Evolutionary conservation across 2,888 invertebrate genomes (phyloP), one percentile per base, ranked within the genome.

Genomic region (Ectobius pallidus): DNA sequence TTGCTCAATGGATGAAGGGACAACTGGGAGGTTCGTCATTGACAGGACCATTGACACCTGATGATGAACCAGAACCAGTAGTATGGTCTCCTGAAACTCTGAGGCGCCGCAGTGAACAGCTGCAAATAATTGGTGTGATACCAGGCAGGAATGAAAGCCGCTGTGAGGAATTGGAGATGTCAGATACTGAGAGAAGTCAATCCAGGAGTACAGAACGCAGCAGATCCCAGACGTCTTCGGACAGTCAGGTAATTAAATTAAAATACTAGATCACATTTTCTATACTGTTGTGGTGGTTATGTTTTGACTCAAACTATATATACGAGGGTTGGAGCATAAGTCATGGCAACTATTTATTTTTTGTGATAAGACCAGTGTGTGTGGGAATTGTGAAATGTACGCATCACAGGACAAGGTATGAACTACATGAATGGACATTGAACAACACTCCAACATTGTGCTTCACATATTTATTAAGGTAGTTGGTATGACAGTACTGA

Each of bases 1-100:
- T 93, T 76, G 92, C 92, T 76, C 89, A 91, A 79, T 93, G 93
- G 93, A 92, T 93, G 91, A 91, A 73, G 7, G 90, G 91, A 3
- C 88, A 92, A 74, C 86, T 92, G 67, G 91, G 91, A 76, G 75
- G 73, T 9, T 34, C 74, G 9, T 2, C 58, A 3, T 30, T 30
- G 32, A 30, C 61, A 27, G 73, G 70, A 3, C 69, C 72, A 1
- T 63, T 71, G 11, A 75, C 74, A 3, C 74, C 74, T 9, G 73
- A 76, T 20, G 76, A 76, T 3, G 76, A 76, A 61, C 74, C 74
- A 0, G 71, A 69, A 44, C 73, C 72, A 0, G 76, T 72, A 49
- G 74, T 76, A 46, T 92, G 92, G 92, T 91, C 91, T 44, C 86
- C 90, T 69, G 92, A 92, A 80, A 91, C 91, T 81, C 80, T 92